phyloP scores from a whole-genome alignment of 2,113 vertebrate species.

The Spheniscus mendiculus region DNA sequence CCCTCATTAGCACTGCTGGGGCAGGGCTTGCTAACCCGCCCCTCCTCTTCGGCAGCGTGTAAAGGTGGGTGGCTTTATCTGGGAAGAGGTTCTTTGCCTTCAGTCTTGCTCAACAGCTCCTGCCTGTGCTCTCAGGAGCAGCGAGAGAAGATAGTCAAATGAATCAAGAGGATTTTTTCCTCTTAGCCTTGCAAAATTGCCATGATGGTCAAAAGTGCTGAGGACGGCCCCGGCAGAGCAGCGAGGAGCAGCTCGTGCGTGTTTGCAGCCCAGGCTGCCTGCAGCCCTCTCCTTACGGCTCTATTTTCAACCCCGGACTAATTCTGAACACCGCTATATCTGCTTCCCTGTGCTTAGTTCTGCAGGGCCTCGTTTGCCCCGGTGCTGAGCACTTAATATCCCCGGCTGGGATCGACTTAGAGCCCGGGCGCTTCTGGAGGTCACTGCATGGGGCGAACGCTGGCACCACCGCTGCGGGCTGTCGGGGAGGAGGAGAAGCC shows the following conservation, averaged over 20 bases:
- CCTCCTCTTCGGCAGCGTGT: not conserved
- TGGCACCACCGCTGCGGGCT: rapidly evolving
- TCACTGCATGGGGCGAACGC: rapidly evolving
- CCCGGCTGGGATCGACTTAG: not conserved
- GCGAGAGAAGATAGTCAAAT: not conserved
- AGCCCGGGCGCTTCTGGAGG: not conserved
- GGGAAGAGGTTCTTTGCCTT: not conserved
- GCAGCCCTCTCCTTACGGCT: not conserved
- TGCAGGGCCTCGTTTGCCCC: conserved; percentile 12
- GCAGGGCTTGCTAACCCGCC: not conserved
- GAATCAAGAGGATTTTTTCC: not conserved
- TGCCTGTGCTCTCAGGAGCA: not conserved
- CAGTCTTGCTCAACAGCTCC: not conserved
- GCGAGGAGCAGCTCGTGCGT: not conserved
- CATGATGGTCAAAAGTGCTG: not conserved
- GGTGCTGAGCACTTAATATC: conserved; percentile 35
- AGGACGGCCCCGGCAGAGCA: rapidly evolving
- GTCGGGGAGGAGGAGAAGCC: not conserved
- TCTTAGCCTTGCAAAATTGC: not conserved
- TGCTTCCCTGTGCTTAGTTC: conserved; percentile 4
- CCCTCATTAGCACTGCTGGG: not conserved
- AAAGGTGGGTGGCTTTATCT: not conserved
- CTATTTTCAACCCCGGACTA: conserved; percentile 22
- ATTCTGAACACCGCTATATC: not conserved
- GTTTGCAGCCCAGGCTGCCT: not conserved